These are phyloP conservation scores for Ochropleura plecta DNA, from an alignment of 2,888 invertebrate species.

Conservation along the genomic window DNA sequence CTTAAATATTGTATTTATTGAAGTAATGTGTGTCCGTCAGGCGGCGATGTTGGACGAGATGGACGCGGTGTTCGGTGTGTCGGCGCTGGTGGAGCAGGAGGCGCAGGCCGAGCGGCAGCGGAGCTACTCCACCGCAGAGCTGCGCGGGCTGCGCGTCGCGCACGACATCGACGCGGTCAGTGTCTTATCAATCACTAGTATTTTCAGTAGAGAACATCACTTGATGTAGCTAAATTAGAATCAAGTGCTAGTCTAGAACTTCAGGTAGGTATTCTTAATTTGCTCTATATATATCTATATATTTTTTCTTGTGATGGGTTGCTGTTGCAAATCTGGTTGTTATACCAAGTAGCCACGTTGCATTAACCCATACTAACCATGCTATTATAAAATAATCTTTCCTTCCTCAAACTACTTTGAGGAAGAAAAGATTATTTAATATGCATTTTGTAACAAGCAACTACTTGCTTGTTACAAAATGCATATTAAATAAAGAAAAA, in stretches of 20 bases:
- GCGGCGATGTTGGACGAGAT: conserved; percentile 98
- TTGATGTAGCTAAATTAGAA: neutral
- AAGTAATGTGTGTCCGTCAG: conserved; percentile 80
- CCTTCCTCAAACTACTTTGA: too few relatives aligned
- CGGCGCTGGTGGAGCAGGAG: conserved; percentile 95
- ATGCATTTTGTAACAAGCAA: too few relatives aligned
- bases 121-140: conserved; percentile 94
- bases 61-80: conserved; percentile 98
- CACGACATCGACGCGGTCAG: conserved; percentile 91
- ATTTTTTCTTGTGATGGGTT: neutral
- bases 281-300: too few relatives aligned
- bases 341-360: neutral
- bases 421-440: too few relatives aligned
- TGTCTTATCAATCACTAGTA: neutral
- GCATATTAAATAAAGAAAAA: too few relatives aligned
- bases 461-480: too few relatives aligned
- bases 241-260: too few relatives aligned
- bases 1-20: neutral
- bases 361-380: neutral
- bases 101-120: conserved; percentile 88
- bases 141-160: conserved; percentile 93
- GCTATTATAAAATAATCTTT: too few relatives aligned
- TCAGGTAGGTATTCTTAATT: too few relatives aligned
- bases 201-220: neutral
- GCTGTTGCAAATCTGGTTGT: neutral